Conservation (phyloP, 1,140 invertebrate genomes). For the Drosophila auraria region DNA sequence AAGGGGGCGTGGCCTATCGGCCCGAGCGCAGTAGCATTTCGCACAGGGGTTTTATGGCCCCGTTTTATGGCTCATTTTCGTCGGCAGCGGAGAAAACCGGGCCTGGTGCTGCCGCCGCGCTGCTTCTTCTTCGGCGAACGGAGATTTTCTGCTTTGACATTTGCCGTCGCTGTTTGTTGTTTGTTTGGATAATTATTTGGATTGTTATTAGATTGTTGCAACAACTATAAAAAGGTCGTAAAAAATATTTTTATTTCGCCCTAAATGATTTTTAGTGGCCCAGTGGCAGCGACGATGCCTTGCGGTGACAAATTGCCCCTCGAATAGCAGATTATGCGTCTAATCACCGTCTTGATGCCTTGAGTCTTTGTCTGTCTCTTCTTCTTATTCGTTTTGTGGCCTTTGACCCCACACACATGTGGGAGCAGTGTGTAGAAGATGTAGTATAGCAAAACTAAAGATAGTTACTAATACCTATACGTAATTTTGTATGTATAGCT, state of each 20-base stretch:
- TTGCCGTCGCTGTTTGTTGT: slow-evolving; percentile 75
- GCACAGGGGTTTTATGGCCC: slow-evolving; percentile 75
- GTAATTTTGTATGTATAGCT: too few relatives aligned
- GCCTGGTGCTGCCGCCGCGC: slow-evolving; percentile 23
- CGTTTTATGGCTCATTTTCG: slow-evolving; percentile 82
- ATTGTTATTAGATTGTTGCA: slow-evolving; percentile 85
- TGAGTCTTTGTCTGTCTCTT: slow-evolving; percentile 8
- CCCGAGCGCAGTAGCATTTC: slow-evolving; percentile 67
- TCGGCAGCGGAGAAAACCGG: slow-evolving; percentile 43
- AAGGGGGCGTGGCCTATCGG: slow-evolving; percentile 68
- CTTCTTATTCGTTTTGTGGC: not conserved
- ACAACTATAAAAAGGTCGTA: slow-evolving; percentile 84
- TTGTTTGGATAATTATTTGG: slow-evolving; percentile 84
- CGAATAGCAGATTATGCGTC: slow-evolving; percentile 64
- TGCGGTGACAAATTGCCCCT: slow-evolving; percentile 77
- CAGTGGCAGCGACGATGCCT: slow-evolving; percentile 57
- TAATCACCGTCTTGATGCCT: slow-evolving; percentile 69
- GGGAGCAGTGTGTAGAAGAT: too few relatives aligned
- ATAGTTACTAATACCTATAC: too few relatives aligned
- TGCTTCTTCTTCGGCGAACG: slow-evolving; percentile 26
- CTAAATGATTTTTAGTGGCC: slow-evolving; percentile 83
- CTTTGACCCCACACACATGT: slow-evolving; percentile 11
- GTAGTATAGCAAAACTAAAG: too few relatives aligned
- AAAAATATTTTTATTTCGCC: slow-evolving; percentile 83
- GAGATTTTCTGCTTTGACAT: slow-evolving; percentile 46